Conservation (phyloP, 2,797 vertebrate genomes). For the Thalassophryne amazonica region DNA sequence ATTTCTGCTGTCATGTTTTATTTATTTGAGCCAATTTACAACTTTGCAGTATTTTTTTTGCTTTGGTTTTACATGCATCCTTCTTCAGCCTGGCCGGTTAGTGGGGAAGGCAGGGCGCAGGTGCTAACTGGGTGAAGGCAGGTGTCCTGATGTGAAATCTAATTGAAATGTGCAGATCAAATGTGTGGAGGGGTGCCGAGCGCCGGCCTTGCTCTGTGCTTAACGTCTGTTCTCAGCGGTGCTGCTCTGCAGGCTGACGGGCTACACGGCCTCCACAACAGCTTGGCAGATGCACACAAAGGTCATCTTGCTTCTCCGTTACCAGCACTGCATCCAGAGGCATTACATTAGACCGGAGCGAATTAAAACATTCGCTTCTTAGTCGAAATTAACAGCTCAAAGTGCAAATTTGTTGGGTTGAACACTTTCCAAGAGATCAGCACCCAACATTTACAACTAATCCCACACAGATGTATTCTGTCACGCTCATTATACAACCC, state of each 20-base stretch:
- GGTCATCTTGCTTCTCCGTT: constrained; percentile 76
- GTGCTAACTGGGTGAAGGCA: constrained; percentile 74
- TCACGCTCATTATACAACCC: too few species aligned
- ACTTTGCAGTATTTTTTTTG: constrained; percentile 20
- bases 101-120: constrained; percentile 61
- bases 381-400: constrained; percentile 62
- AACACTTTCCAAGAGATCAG: too few species aligned
- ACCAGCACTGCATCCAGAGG: constrained; percentile 68
- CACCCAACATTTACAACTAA: too few species aligned
- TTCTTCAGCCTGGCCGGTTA: constrained; percentile 34
- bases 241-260: constrained; percentile 58
- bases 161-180: constrained; percentile 83
- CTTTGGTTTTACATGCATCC: too few species aligned
- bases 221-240: constrained; percentile 75
- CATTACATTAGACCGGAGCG: constrained; percentile 47
- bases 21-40: constrained; percentile 19
- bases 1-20: constrained; percentile 13
- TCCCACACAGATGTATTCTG: too few species aligned
- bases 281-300: constrained; percentile 70
- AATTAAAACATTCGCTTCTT: constrained; percentile 69
- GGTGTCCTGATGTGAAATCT: constrained; percentile 80
- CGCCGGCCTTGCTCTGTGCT: constrained; percentile 66
- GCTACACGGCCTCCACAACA: constrained; percentile 59
- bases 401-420: constrained; percentile 1
- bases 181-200: constrained; percentile 68